Base-by-base conservation (phyloP, 1,140 invertebrate species). In the Diachasmimorpha longicaudata region DNA sequence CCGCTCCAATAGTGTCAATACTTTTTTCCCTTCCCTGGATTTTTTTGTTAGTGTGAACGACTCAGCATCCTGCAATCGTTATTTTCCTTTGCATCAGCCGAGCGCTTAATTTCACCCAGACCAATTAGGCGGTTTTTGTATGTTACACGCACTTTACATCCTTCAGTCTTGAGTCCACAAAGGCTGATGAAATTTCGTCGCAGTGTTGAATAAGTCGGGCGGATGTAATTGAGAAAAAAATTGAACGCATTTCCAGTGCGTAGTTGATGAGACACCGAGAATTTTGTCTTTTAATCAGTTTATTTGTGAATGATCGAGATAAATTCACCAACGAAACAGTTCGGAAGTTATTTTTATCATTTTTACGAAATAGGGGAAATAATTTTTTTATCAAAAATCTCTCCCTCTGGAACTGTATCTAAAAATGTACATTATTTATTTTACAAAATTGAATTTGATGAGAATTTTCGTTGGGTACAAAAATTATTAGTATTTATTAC, bases 141-240 rank as follows among this genome's bases (percentile, higher is more conserved):
- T 36, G 21, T 9, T 10, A 66, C 13, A 31, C 31, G 21, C 5
- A 19, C 31, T 31, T 6, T 25, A 21, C 23, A 25, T 23, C 4
- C 1, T 39, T 37, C 0, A 9, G 11, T 58, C 36, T 6, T 31
- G 14, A 55, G 8, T 72, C 3, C 14, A 1, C 14, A 16, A 13
- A 42, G 5, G 72, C 31, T 77, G 72, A 77, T 75, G 72, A 70
- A 74, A 78, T 63, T 72, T 39, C n/a, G 2, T 67, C 19, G n/a
- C 42, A 71, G 48, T 70, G 70, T 74, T 78, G 68, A 67, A 44
- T 70, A 14, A 69, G n/a, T 36, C 4, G 13, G 25, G 19, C 14
- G n/a, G 23, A 9, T 0, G 0, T 0, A 3, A 19, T 37, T 16
- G 31, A 23, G n/a, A 25, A 23, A 0, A 25, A 48, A 48, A 31